Evolutionary conservation across 2,797 vertebrate genomes (phyloP), one percentile per base, ranked within the genome.

Genomic region (Malurus leucopterus): DNA sequence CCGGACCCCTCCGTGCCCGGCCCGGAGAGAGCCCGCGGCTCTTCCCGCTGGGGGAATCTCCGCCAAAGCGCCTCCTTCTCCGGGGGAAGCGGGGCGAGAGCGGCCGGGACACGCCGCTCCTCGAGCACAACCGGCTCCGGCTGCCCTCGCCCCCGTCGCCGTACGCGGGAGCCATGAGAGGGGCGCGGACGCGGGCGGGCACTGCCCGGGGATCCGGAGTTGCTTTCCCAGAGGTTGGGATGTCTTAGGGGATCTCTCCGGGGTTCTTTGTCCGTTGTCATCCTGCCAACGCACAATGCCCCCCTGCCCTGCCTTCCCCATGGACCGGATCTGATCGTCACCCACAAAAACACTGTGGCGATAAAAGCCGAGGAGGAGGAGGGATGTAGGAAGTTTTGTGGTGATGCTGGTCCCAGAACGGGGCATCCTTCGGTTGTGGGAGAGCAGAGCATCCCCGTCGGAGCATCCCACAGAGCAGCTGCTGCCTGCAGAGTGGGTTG

Each of bases 401-500:
- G 27, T 2, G 23, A 54, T 50, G 63, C 40, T 20, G 47, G 14
- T 49, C 16, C 23, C 57, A 11, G 50, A 65, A 32, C 2, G 5
- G 12, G 38, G 18, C 54, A 15, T 27, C 54, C 3, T 2, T 26
- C 34, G 4, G 55, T 29, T 50, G 38, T 34, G 57, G 77, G 50
- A 34, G 38, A n/a, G 55, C 1, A 1, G 44, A 40, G 71, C 57
- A 12, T 71, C 43, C 58, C 53, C 0, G 1, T 38, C 1, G 0
- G n/a, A 55, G 22, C 10, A 32, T 55, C 64, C 8, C 4, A 0
- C 13, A 4, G 61, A 43, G 38, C 29, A 32, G 13, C 24, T 0
- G 0, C 77, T 47, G 30, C 32, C 46, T 22, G 15, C 13, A 5
- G 54, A 49, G 49, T 4, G 1, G 8, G 17, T 0, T 61, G 69